Base-by-base conservation (phyloP, 2,888 invertebrate genomes). In the Ectropis crepuscularia region DNA sequence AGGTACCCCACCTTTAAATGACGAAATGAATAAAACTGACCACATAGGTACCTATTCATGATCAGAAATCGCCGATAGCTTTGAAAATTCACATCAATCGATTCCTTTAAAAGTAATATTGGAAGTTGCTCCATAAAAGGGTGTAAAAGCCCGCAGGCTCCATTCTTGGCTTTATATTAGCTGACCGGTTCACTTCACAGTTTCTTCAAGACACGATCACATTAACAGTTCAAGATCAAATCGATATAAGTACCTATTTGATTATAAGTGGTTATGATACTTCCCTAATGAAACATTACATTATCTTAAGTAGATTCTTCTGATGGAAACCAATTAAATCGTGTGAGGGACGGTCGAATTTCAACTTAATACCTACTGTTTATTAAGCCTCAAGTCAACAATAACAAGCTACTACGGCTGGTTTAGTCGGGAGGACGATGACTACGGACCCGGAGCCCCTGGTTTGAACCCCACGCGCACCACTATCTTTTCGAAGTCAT, bases 31-130 rank as follows among this genome's bases (percentile, higher is more conserved):
- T 53, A n/a, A 43, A 28, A n/a, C 10, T 28, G 28, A 53, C 41
- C 10, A 7, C 28, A 7, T 4, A 28, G 16, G 16, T 28, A 28
- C 16, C 16, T 53, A 53, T 53, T 53, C 55, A 55, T 42, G 50
- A 67, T 61, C 57, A 59, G 60, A 59, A 65, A 72, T 72, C 64
- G 47, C 42, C 58, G 72, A 73, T 72, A 72, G 69, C 70, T 70
- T 71, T 64, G 64, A 65, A 65, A 66, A 64, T 63, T 69, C 63
- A 58, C 68, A 63, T 69, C 65, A 63, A n/a, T 53, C 45, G 10
- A 45, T 65, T 46, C 51, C 57, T 65, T 67, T 69, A 47, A 12
- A 39, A 47, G 54, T 53, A 38, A 65, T 53, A 65, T 53, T 65
- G 54, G 57, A 55, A 65, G 65, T 53, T 57, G 48, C 46, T 41